Percentiles rank a stretch among this genome's conserved stretches.
Conservation (phyloP, 2,113 vertebrate species). For the Onychostoma macrolepis region DNA sequence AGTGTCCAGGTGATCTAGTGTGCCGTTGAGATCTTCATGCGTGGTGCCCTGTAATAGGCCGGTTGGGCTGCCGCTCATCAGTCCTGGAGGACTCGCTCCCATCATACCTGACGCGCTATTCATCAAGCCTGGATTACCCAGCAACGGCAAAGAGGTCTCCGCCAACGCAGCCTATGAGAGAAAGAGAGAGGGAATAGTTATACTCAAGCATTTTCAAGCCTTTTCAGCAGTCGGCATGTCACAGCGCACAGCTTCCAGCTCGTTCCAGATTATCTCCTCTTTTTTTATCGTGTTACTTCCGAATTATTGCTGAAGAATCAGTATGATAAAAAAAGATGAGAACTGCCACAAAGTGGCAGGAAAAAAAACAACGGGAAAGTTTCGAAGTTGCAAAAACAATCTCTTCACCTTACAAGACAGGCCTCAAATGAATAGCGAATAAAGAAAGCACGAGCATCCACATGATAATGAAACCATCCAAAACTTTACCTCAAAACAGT, state of each 20-base stretch:
- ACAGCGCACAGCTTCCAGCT: background rate
- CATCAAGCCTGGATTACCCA: constrained; percentile 93
- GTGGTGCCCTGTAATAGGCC: constrained; percentile 85
- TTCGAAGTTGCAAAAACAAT: constrained; percentile 13
- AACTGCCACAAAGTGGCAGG: background rate
- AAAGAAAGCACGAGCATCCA: constrained; percentile 51
- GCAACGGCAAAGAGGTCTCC: constrained; percentile 96
- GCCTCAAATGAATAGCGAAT: background rate
- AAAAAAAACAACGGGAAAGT: background rate
- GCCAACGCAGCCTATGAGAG: constrained; percentile 88
- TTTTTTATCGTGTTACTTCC: background rate
- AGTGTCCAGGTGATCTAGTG: constrained; percentile 96
- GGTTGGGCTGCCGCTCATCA: constrained; percentile 90
- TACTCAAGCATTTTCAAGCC: background rate
- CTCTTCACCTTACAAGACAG: constrained; percentile 20
- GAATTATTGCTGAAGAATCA: constrained; percentile 35
- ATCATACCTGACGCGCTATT: constrained; percentile 91
- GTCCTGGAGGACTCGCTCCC: constrained; percentile 88
- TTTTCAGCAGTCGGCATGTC: background rate
- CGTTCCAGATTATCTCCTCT: background rate
- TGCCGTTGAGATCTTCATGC: constrained; percentile 94
- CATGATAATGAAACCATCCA: constrained; percentile 81
- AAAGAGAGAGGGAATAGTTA: background rate
- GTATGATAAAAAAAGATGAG: constrained; percentile 9
- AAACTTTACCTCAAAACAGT: constrained; percentile 89